Evolutionary conservation across 2,888 invertebrate species (phyloP), one percentile per base, ranked within the genome.

Genomic region (Leptopilina myrica): DNA sequence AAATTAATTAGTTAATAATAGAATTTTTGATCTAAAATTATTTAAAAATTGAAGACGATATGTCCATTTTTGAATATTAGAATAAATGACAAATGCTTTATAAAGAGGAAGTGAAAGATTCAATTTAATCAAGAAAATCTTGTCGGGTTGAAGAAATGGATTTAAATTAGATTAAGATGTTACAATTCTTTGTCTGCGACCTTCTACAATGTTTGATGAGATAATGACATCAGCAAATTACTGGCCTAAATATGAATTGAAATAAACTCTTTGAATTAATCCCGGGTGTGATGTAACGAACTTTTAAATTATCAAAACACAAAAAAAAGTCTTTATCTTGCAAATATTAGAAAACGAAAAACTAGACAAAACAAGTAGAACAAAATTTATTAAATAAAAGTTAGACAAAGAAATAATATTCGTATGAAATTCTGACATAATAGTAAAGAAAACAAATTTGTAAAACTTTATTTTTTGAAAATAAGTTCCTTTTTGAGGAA

Each of bases 141-240:
- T 49, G 12, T 12, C 49, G 11, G 1, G 43, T 11, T 49, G 9
- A 11, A 67, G 2, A 67, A 43, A 43, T 66, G 43, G 8, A 9
- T 15, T 20, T 49, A 20, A 43, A 66, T 46, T 15, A 67, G 20
- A 15, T 20, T 5, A 49, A 46, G 67, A 67, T 33, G 4, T 46
- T 67, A 49, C 15, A 46, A 49, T 9, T 33, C 11, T 46, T 11
- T 12, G 49, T 26, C 14, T 53, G 0, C 26, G 49, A 69, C 69
- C 69, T 69, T 26, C 49, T 69, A 11, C 20, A 69, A 53, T 53
- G 49, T 53, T 69, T 69, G 8, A 69, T 69, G 26, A 49, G 11
- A 69, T 69, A 69, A 69, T 69, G 69, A 69, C 26, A 69, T 49
- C 69, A 26, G 26, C 7, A 26, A 69, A 69, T 69, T 69, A 69